A percentile compares a stretch with the other conserved stretches of the same genome.
These are phyloP conservation scores for Sminthurinus signatus DNA, from an alignment of 1,140 invertebrate genomes.

Conservation along the genomic window DNA sequence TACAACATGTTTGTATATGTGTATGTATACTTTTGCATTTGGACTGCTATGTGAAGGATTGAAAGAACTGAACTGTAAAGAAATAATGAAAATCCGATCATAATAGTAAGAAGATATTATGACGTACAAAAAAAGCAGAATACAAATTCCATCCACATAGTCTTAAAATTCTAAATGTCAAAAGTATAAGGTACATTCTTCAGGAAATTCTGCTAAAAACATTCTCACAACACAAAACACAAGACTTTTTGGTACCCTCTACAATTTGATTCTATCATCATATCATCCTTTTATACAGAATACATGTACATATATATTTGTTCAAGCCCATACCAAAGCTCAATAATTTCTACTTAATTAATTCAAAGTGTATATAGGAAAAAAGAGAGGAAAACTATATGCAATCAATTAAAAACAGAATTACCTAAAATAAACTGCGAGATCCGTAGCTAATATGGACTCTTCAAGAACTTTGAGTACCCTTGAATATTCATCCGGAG, in stretches of 20 bases:
- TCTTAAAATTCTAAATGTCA: too few relatives aligned
- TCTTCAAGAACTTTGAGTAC: conserved; percentile 87
- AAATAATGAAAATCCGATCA: too few relatives aligned
- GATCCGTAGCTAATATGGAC: conserved; percentile 88
- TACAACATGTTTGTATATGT: conserved; percentile 10
- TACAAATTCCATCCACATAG: too few relatives aligned
- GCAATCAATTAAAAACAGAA: conserved; percentile 1
- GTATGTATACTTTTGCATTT: conserved; percentile 14
- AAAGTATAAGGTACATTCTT: neutral
- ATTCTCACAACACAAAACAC: neutral
- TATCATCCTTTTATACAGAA: neutral
- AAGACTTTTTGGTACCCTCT: neutral
- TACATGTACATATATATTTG: too few relatives aligned
- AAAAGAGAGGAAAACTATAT: too few relatives aligned
- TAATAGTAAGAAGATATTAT: too few relatives aligned
- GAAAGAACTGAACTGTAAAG: too few relatives aligned
- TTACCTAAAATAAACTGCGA: conserved; percentile 90
- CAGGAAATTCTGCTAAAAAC: neutral
- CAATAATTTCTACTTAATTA: too few relatives aligned
- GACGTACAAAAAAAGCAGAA: too few relatives aligned
- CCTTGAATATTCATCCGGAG: conserved; percentile 80
- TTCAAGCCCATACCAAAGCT: too few relatives aligned
- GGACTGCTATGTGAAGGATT: too few relatives aligned
- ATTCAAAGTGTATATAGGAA: too few relatives aligned
- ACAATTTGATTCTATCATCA: conserved; percentile 1